Percentiles rank a stretch among this genome's conserved stretches.
These are phyloP conservation scores for Drosophila eohydei DNA, from an alignment of 2,888 invertebrate species.

Conservation along the genomic window DNA sequence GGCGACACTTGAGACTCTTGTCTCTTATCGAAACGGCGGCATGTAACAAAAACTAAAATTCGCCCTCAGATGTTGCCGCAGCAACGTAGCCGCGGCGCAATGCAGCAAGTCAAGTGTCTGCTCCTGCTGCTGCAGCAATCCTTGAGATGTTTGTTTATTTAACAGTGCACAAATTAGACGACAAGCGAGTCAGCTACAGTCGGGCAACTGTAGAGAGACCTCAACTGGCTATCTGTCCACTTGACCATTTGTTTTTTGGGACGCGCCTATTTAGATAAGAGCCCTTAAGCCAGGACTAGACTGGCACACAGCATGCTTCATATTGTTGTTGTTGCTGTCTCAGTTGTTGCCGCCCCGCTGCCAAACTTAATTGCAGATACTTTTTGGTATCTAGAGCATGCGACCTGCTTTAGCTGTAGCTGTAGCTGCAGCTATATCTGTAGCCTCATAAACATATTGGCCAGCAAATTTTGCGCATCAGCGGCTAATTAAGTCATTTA, in stretches of 20 bases:
- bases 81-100: background rate
- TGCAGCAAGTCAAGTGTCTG: conserved; percentile 59
- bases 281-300: conserved; percentile 20
- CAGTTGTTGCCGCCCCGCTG: conserved; percentile 38
- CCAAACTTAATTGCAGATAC: conserved; percentile 66
- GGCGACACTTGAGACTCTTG: conserved; percentile 44
- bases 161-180: conserved; percentile 80
- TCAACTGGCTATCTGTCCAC: conserved; percentile 64
- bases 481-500: conserved; percentile 77
- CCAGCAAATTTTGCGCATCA: conserved; percentile 32
- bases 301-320: conserved; percentile 51
- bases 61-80: conserved; percentile 50
- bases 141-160: conserved; percentile 75
- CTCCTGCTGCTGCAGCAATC: conserved; percentile 33
- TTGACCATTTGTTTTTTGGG: conserved; percentile 79
- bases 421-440: conserved; percentile 26
- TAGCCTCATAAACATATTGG: conserved; percentile 61
- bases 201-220: background rate
- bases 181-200: conserved; percentile 33
- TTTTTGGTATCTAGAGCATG: conserved; percentile 36
- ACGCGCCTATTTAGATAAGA: conserved; percentile 79
- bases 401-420: conserved; percentile 22
- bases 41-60: conserved; percentile 51
- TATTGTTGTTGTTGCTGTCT: conserved; percentile 18
- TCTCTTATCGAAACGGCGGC: conserved; percentile 50